Percentiles rank a stretch among this genome's conserved stretches.
Evolutionary conservation across 2,797 vertebrate species (phyloP).

Genomic region (Mus minutoides): DNA sequence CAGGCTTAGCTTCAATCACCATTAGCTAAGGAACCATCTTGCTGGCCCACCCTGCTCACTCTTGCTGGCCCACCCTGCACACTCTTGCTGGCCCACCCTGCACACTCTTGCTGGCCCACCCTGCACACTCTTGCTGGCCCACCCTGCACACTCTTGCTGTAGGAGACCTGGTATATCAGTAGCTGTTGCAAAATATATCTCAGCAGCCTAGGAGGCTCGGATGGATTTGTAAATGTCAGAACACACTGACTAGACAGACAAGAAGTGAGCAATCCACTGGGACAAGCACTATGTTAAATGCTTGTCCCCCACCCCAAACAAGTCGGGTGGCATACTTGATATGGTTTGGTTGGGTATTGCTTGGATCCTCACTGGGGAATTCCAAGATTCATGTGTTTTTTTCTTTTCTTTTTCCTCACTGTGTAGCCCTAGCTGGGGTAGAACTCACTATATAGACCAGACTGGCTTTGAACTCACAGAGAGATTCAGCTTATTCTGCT

Average conservation of each 20-base stretch:
- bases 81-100: neutral
- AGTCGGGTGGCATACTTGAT: neutral
- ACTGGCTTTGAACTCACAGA: neutral
- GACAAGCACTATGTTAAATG: no score
- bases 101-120: neutral
- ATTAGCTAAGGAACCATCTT: neutral
- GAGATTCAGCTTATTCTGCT: neutral
- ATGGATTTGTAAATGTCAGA: neutral
- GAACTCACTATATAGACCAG: neutral
- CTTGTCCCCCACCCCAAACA: no score
- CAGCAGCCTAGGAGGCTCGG: neutral
- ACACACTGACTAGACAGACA: neutral
- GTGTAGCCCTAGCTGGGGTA: neutral
- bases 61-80: neutral
- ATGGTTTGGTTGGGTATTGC: neutral
- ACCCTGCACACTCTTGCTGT: neutral
- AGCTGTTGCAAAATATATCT: neutral
- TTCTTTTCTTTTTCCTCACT: neutral
- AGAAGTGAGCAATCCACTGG: neutral
- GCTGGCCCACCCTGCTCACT: neutral
- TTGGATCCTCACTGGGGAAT: neutral
- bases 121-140: neutral
- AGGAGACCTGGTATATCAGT: neutral
- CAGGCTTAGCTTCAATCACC: neutral
- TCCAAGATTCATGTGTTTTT: neutral